A percentile compares a stretch with the other conserved stretches of the same genome.
phyloP scores from a whole-genome alignment of 23 tunicate genomes.

The Halocynthia aurantium region DNA sequence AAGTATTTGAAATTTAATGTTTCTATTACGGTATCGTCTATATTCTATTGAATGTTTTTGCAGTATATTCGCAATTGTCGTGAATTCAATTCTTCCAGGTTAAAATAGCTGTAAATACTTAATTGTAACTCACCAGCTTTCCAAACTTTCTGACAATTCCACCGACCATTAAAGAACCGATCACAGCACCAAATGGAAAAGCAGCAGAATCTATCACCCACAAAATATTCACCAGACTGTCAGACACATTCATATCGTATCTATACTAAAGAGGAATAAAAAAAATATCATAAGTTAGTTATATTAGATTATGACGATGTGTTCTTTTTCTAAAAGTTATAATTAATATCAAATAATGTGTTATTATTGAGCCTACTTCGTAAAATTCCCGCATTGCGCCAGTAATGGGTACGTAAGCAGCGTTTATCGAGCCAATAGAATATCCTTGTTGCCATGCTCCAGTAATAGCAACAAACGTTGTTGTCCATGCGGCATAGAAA shows the following conservation, averaged over 20 bases:
- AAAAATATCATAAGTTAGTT: neutral
- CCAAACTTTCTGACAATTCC: neutral
- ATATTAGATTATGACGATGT: neutral
- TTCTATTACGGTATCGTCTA: no score
- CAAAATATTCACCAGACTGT: neutral
- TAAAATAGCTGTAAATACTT: no score
- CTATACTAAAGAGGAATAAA: neutral
- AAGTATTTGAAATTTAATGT: neutral
- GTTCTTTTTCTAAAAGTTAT: no score
- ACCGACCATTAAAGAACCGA: neutral
- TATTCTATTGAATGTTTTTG: neutral
- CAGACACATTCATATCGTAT: neutral
- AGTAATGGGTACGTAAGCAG: neutral
- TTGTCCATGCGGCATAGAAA: constrained; percentile 4
- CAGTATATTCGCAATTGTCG: neutral
- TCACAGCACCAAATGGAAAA: neutral
- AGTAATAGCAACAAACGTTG: constrained; percentile 10
- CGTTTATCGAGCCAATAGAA: neutral
- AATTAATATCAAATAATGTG: no score
- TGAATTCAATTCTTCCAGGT: no score
- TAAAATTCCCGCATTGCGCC: constrained; percentile 1
- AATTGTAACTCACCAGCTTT: neutral
- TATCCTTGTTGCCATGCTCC: constrained; percentile 1
- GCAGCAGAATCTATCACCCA: neutral
- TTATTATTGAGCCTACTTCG: neutral